Base-by-base conservation (phyloP, 2,113 vertebrate genomes). In the Dasypus novemcinctus region DNA sequence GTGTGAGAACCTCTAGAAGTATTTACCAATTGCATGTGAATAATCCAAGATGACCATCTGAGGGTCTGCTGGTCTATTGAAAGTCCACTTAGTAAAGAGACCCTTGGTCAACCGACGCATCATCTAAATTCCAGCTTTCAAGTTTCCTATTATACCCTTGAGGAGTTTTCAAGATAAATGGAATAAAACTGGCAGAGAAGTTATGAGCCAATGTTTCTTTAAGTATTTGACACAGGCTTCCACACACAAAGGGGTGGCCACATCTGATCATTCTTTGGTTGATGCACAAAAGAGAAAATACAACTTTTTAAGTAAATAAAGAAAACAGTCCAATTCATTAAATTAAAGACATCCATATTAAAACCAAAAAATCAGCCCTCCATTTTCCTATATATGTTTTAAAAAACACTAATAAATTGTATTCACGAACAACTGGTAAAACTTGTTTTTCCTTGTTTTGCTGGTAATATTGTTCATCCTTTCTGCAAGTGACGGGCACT, bases 11-110 rank as follows among this genome's bases (percentile, higher is more conserved):
- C 29, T 92, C 71, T 81, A 49, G 66, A 71, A 64, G 76, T 97
- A 81, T 82, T 95, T 80, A 96, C 95, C 85, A 92, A 52, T 43
- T n/a, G 66, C 11, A 13, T 84, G 59, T 83, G 94, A 95, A 82
- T 95, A 80, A 95, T 91, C 71, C 78, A 49, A n/a, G 75, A 80
- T 80, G 52, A 75, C 14, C 33, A 18, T 87, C 36, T 76, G 21
- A 75, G 29, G 29, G 80, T 5, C 54, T 85, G 29, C 54, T 29
- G 6, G 3, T 66, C 54, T 66, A 54, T 78, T 29, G 4, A 38
- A 90, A 88, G 3, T 78, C 68, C 14, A 13, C 64, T 93, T 61
- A 83, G 31, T 83, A 91, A 80, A 95, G 57, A 88, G 57, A 79
- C 90, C 29, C 43, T 43, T 89, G 63, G 21, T 21, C 33, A 63